Percentiles rank a stretch among this genome's conserved stretches.
These are phyloP conservation scores for Nomada lathburiana DNA, from an alignment of 2,888 invertebrate genomes.

Conservation along the genomic window DNA sequence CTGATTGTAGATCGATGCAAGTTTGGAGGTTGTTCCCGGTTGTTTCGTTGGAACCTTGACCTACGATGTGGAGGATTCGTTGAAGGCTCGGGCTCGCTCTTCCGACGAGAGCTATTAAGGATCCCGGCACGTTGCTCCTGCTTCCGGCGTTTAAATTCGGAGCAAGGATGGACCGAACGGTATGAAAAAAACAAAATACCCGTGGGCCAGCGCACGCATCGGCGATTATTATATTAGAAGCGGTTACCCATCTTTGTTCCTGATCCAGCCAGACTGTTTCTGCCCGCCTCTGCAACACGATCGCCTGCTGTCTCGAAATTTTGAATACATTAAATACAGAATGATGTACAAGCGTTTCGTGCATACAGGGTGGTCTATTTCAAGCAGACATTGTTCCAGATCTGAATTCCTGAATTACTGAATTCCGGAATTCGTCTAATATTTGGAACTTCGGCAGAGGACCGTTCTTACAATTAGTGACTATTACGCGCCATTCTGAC, in stretches of 20 bases:
- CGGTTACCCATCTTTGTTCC: slow-evolving; percentile 26
- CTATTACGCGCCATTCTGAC: slow-evolving; percentile 14
- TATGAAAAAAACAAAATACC: slow-evolving; percentile 17
- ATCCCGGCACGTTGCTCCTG: slow-evolving; percentile 58
- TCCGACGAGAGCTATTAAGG: slow-evolving; percentile 24
- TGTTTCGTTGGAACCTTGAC: slow-evolving; percentile 50
- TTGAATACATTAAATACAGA: background rate
- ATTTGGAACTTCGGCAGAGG: background rate
- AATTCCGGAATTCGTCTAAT: too few species aligned
- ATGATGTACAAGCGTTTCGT: too few species aligned
- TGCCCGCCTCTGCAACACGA: slow-evolving; percentile 30
- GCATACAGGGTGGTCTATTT: background rate
- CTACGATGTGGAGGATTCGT: slow-evolving; percentile 33
- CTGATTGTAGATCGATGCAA: too few species aligned
- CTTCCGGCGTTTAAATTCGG: slow-evolving; percentile 68
- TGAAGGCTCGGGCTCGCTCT: slow-evolving; percentile 8
- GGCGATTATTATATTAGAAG: slow-evolving; percentile 73
- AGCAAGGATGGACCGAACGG: slow-evolving; percentile 28
- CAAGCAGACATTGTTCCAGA: background rate
- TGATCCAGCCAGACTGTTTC: slow-evolving; percentile 23
- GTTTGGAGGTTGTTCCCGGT: background rate
- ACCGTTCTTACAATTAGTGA: slow-evolving; percentile 17
- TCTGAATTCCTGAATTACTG: too few species aligned
- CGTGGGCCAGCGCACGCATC: slow-evolving; percentile 66
- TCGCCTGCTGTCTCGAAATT: slow-evolving; percentile 2